Evolutionary conservation across 2,797 vertebrate genomes (phyloP), one percentile per base, ranked within the genome.

Genomic region (Esox masquinongy): DNA sequence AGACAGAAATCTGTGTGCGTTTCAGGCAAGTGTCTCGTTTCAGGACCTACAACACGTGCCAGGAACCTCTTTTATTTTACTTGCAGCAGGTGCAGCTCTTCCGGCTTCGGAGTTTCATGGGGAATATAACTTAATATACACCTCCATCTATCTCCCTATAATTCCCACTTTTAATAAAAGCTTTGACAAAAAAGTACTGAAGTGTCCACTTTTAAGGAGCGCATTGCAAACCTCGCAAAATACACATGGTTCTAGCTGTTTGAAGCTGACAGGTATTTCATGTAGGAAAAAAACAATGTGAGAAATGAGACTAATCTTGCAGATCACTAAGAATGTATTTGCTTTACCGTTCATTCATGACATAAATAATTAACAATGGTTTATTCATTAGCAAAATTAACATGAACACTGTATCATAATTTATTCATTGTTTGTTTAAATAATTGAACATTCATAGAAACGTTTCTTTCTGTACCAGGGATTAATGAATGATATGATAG

Each of bases 401-500:
- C 53, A 74, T 36, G 24, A 77, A 49, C 36, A 29, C 39, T 47
- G 64, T 73, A 78, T 66, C 29, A 73, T 68, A 24, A 82, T 81
- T 72, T 26, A 83, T 86, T 82, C 75, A 67, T 68, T 64, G 51
- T 83, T 79, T 26, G 66, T 68, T 76, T 17, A 51, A 82, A n/a
- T 50, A 68, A 12, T 75, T 79, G 69, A 80, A 76, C 63, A 81
- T 78, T 82, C 50, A 85, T 77, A 26, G 73, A 74, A 72, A 77
- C 22, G 56, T 16, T 76, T 50, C 26, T n/a, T 59, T 74, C 53
- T 70, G 53, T 51, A 19, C n/a, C 15, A 75, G 5, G 7, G 24
- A 73, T 84, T 80, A 79, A 83, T 81, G 1, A 81, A 78, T 81
- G 2, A 69, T 79, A 51, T 77, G 47, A 79, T 79, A 31, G 70